Evolutionary conservation across 2,113 vertebrate genomes (phyloP), one percentile per base, ranked within the genome.

Genomic region (Labrus mixtus): DNA sequence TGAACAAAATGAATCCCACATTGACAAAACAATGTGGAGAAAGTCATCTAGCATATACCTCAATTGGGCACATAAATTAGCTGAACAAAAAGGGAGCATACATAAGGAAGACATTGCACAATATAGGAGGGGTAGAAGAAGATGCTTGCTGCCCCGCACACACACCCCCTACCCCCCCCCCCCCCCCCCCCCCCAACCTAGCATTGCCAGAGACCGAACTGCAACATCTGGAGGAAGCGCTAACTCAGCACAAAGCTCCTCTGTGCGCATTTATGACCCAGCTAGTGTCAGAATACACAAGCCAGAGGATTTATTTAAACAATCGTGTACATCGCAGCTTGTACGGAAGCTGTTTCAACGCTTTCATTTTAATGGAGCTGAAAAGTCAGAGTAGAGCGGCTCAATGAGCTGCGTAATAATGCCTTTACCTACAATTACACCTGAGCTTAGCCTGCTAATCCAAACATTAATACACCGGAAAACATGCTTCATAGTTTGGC

Each of bases 171-270:
- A n/a, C 2, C 37, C 46, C 41, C 7, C 48, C 17, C 48, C 68
- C 53, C 22, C 48, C 2, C 37, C 53, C 41, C 6, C 48, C 17
- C 19, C 19, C 9, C 19, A n/a, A 10, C 54, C 53, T 56, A 12
- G 23, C 45, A n/a, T 65, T 78, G 48, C 59, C 68, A 63, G 33
- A 63, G 43, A 65, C 68, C 71, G 23, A 8, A 53, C 79, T 81
- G 71, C 72, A 67, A 25, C 63, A 78, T 78, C 67, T 73, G 62
- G 63, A 67, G 50, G 0, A 64, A 74, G 72, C 71, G 87, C 87
- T 82, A 54, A 73, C 70, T 90, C 86, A 64, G 90, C 90, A 89
- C 59, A 8, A 4, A n/a, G 33, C 53, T 61, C 53, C 25, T 56
- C 25, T 23, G 3, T 29, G 9, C 72, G 75, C 67, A 33, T 70